A percentile compares a stretch with the other conserved stretches of the same genome.
Conservation (phyloP, 1,140 invertebrate species). For the Microplitis mediator region DNA sequence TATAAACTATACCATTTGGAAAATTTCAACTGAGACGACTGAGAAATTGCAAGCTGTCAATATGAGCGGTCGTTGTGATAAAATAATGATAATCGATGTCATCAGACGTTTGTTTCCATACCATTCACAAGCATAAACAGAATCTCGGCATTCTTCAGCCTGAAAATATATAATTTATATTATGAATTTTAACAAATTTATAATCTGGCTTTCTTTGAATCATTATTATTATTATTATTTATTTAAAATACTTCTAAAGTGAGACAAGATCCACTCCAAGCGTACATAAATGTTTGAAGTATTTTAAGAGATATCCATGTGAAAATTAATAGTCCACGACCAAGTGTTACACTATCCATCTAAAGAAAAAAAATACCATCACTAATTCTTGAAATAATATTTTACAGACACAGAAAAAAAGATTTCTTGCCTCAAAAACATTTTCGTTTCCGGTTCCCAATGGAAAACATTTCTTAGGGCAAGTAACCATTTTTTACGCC, state of each 20-base stretch:
- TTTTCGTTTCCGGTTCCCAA: no score
- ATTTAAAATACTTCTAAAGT: not conserved
- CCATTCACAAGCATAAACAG: conserved; percentile 30
- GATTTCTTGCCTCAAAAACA: no score
- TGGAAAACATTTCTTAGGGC: no score
- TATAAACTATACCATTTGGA: conserved; percentile 29
- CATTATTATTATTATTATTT: not conserved
- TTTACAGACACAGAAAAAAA: not conserved
- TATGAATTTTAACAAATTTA: not conserved
- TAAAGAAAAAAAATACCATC: not conserved
- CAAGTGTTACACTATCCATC: not conserved
- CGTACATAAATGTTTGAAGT: conserved; percentile 8
- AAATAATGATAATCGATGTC: conserved; percentile 29
- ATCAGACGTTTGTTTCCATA: conserved; percentile 4
- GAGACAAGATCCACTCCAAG: not conserved
- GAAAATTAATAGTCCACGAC: not conserved
- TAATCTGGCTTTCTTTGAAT: no score
- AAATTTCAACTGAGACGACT: conserved; percentile 34
- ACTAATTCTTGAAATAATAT: not conserved
- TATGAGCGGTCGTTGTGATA: conserved; percentile 34
- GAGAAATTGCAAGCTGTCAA: conserved; percentile 33
- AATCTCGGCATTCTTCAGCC: conserved; percentile 13
- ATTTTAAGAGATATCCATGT: not conserved
- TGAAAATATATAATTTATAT: not conserved
- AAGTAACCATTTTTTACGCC: no score